Base-by-base conservation (phyloP, 2,888 invertebrate genomes). In the Candidula unifasciata region DNA sequence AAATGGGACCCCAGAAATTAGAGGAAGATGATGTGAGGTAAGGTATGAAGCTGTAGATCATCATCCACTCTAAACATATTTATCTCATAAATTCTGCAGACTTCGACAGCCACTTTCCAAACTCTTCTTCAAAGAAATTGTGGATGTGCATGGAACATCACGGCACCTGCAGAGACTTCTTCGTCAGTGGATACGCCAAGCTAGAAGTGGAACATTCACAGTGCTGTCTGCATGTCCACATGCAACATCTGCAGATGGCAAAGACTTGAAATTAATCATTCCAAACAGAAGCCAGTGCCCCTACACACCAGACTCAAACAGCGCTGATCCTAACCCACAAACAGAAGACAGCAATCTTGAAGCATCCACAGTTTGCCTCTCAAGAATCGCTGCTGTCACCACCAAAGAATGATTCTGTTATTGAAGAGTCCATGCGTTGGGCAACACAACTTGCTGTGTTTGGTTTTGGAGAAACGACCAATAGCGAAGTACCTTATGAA, bases 161-260 rank as follows among this genome's bases (percentile, higher is more conserved):
- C 18, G 80, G 35, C 76, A 60, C 18, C 37, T 84, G 33, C 84
- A 84, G 66, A 80, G 68, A 33, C 66, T 84, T 8, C 52, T 84
- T n/a, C 79, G 84, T 35, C 80, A 80, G 76, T 84, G 84, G 84
- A 84, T 84, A 27, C 77, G 80, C 24, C 80, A 84, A 30, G 37
- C 80, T 27, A 71, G 84, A 16, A 80, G 68, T 37, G 84, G 84
- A 6, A 54, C 44, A 21, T 24, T 77, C 33, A 57, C 83, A 8
- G 27, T 77, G 37, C 18, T 37, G 0, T 16, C 74, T 60, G 35
- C 37, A 10, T 68, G 68, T 21, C 66, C 66, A 52, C 73, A 73
- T 44, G 13, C 27, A 30, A 37, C n/a, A 10, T 1, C 52, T n/a
- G 33, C 6, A 6, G 24, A 66, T 5, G 30, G 30, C 1, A 60